Evolutionary conservation across 2,797 vertebrate genomes (phyloP), one percentile per base, ranked within the genome.

Genomic region (Buceros bicornis): DNA sequence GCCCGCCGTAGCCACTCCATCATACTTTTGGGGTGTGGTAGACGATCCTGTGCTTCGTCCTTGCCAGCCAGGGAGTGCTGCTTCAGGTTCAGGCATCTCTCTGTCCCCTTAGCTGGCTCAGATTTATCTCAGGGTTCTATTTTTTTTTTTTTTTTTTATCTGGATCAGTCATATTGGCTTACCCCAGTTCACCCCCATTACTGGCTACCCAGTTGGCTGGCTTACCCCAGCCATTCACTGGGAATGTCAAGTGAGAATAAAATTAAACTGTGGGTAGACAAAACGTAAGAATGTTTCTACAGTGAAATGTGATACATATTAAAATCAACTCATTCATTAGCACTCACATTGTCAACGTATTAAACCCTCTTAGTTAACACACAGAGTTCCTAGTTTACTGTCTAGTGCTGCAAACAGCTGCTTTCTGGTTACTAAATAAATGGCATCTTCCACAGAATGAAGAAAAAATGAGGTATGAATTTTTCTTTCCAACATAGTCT

Each of bases 321-420:
- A 96, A 98, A 97, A 97, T 96, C 72, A 89, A 85, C 77, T 97
- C 80, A 73, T 97, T 97, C 95, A 96, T 98, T 97, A 97, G 62
- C 87, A 90, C 66, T 94, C 90, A 8, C 56, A 94, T 54, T 96
- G 87, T 97, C 93, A 96, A 93, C 91, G 97, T 97, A 95, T 92
- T 96, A 95, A 91, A 88, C 7, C 31, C 93, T 96, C 60, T 95
- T 91, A 83, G 89, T 96, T 96, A 97, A 93, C 88, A 70, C 45
- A 79, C 65, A 90, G 85, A 54, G 70, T 66, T 97, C 87, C 96
- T 84, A 73, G 31, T 73, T 96, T 87, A 89, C 81, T 64, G 61
- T 50, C 70, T 96, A 92, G 70, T 93, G 84, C 92, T 92, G 56
- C 93, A 71, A 91, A 87, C 77, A 96, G 88, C 82, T 93, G 88